phyloP scores from a whole-genome alignment of 2,888 invertebrate genomes.

The Andricus curvator region DNA sequence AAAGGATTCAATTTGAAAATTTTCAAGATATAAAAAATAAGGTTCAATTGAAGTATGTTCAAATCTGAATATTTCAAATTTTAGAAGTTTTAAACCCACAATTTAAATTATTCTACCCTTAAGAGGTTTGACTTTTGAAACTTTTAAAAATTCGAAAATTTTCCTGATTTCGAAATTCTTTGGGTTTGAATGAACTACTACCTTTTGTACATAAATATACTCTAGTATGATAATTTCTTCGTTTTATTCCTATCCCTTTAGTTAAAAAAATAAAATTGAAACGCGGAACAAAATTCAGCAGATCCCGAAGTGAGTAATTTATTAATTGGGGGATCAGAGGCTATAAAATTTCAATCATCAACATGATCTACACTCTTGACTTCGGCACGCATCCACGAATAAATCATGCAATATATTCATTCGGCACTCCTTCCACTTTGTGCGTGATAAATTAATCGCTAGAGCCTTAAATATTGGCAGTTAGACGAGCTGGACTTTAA shows the following conservation, averaged over 20 bases:
- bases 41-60: no score
- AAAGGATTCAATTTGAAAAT: no score
- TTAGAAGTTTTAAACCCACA: no score
- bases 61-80: no score
- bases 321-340: not conserved
- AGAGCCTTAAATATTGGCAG: slow-evolving; percentile 21
- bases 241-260: not conserved
- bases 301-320: not conserved
- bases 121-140: no score
- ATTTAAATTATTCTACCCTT: no score
- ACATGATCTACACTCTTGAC: slow-evolving; percentile 23
- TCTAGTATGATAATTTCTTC: no score
- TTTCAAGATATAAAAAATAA: no score
- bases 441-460: slow-evolving; percentile 19
- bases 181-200: no score
- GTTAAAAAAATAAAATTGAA: not conserved
- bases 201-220: no score
- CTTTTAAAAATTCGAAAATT: no score
- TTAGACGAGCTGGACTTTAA: slow-evolving; percentile 39
- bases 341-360: slow-evolving; percentile 32
- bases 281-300: not conserved
- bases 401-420: slow-evolving; percentile 14
- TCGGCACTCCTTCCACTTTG: slow-evolving; percentile 9
- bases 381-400: not conserved
- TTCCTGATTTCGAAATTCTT: no score